These are phyloP conservation scores for Vireo griseus DNA, from an alignment of 2,797 vertebrate genomes.

Conservation along the genomic window DNA sequence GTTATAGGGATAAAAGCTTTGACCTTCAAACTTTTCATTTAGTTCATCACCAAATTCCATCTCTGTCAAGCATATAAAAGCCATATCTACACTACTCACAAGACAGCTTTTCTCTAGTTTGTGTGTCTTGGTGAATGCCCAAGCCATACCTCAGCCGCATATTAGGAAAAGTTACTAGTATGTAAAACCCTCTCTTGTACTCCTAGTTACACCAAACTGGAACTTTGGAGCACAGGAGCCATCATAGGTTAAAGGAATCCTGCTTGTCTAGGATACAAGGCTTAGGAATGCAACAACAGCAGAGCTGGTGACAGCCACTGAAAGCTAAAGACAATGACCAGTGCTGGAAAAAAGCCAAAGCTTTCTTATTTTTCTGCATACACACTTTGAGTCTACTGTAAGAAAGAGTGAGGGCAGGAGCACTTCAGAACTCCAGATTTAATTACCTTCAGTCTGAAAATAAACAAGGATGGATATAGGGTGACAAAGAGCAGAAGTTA, in stretches of 20 bases:
- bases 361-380: background rate
- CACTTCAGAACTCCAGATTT: background rate
- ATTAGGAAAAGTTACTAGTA: background rate
- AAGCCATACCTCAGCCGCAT: background rate
- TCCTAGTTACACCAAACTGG: background rate
- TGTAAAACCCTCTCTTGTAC: background rate
- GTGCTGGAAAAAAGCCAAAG: background rate
- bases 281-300: background rate
- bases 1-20: background rate
- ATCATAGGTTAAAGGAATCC: background rate
- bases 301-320: background rate
- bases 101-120: background rate
- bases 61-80: background rate
- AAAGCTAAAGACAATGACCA: background rate
- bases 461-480: background rate
- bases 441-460: background rate
- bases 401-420: background rate
- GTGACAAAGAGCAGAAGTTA: background rate
- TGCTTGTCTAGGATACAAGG: background rate
- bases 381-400: background rate
- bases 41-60: background rate
- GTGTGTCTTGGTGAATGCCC: rapidly evolving
- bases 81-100: background rate
- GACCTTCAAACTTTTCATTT: background rate
- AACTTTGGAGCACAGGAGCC: background rate